Conservation (phyloP, 2,888 invertebrate genomes). For the Chloroclystis v-ata region DNA sequence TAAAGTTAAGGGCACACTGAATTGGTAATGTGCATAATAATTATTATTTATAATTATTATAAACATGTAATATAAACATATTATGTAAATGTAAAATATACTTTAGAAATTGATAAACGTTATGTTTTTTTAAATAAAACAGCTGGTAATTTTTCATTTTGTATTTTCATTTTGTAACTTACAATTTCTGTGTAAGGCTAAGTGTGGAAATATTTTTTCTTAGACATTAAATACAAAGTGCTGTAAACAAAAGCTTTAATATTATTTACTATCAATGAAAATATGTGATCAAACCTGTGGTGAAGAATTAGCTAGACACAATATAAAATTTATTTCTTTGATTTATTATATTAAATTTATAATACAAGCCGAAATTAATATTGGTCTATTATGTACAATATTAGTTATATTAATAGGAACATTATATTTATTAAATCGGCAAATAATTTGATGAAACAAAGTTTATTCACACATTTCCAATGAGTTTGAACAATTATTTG, state of each 20-base stretch:
- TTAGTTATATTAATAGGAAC: slow-evolving; percentile 32
- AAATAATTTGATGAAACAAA: slow-evolving; percentile 9
- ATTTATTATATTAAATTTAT: not conserved
- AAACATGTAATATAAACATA: no score
- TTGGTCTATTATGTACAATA: slow-evolving; percentile 11
- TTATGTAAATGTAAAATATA: no score
- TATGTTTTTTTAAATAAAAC: not conserved
- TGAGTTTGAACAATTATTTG: slow-evolving; percentile 21
- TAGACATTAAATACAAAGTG: slow-evolving; percentile 38
- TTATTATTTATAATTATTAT: no score
- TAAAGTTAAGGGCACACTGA: no score
- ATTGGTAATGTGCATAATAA: no score
- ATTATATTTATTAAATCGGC: slow-evolving; percentile 23
- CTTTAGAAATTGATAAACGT: no score
- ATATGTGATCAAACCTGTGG: slow-evolving; percentile 29
- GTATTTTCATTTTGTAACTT: slow-evolving; percentile 50
- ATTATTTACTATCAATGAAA: slow-evolving; percentile 19
- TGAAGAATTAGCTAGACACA: not conserved
- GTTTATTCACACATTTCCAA: slow-evolving; percentile 39
- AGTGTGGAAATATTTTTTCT: slow-evolving; percentile 39
- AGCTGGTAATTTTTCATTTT: slow-evolving; percentile 33
- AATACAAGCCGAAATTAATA: not conserved
- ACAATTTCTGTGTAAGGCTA: slow-evolving; percentile 54
- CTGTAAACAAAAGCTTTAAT: slow-evolving; percentile 30
- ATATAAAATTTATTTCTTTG: not conserved